Base-by-base conservation (phyloP, 1,140 invertebrate genomes). In the Drosophila albomicans region DNA sequence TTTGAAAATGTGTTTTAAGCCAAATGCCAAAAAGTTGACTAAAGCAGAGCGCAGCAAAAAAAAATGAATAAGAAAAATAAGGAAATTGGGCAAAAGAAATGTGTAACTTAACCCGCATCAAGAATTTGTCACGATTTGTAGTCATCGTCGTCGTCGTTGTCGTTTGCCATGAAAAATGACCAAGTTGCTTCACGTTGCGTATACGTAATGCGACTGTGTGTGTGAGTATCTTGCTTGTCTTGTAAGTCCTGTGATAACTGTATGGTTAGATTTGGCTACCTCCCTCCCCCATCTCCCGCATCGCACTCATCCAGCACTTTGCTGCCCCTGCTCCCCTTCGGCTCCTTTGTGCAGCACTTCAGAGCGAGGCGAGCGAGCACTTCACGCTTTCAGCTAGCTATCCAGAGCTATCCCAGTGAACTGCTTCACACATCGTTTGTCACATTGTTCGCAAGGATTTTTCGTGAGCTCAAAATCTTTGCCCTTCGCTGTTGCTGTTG, bases 51-150 rank as follows among this genome's bases (percentile, higher is more conserved):
- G 2, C 32, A 20, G 32, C 16, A 35, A 38, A 51, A 58, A 75
- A 32, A 32, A 5, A 8, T 32, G 32, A 32, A 28, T 30, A 57
- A 25, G 4, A 59, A 59, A 61, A 59, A 68, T 57, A 71, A 43
- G 11, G 51, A 48, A 64, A 75, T 70, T 52, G 43, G 52, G 35
- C 35, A 58, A 62, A 78, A 82, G 81, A 79, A 82, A 78, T 78
- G 70, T 84, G 78, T 89, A 88, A 89, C 75, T 85, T 88, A 88
- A 88, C 85, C 85, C 85, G 85, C 85, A 88, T 88, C 85, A 88
- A 79, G 85, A 85, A 88, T 88, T 88, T 88, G 85, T 88, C 85
- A 88, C 85, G 85, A 88, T 88, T 88, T 88, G 85, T 88, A 88
- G 85, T 89, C 85, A 88, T 78, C 84, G 80, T 87, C 75, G 52